Conservation (phyloP, 2,888 invertebrate genomes). For the Hymenopus coronatus region DNA sequence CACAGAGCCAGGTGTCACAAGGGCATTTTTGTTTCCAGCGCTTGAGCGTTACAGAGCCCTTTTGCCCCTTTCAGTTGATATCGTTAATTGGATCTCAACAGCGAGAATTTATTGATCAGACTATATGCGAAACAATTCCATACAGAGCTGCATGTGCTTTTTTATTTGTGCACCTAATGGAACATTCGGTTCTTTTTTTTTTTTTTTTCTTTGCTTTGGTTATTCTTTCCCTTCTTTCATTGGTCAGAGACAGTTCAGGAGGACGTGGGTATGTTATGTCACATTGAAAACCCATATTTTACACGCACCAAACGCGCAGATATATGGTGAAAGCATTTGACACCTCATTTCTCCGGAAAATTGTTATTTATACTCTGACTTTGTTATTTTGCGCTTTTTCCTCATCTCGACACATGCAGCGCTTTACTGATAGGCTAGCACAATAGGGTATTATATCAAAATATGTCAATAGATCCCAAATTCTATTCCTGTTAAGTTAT, state of each 20-base stretch:
- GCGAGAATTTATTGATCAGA: conserved; percentile 5
- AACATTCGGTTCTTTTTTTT: not conserved
- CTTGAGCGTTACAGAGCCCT: not conserved
- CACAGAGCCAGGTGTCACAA: not conserved
- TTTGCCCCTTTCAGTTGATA: not conserved
- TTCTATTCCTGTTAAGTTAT: too few relatives aligned
- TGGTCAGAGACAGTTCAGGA: not conserved
- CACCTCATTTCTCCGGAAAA: not conserved
- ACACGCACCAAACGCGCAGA: not conserved
- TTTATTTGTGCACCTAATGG: not conserved
- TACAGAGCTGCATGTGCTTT: not conserved
- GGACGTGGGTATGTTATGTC: not conserved
- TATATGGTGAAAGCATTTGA: not conserved
- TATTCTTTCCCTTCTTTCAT: not conserved
- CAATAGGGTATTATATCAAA: too few relatives aligned
- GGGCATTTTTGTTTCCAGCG: not conserved
- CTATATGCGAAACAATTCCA: not conserved
- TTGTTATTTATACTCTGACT: not conserved
- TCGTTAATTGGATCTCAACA: conserved; percentile 6
- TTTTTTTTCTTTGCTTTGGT: not conserved
- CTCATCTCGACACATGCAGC: not conserved
- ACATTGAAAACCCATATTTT: not conserved
- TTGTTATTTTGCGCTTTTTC: not conserved
- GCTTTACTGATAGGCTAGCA: too few relatives aligned
- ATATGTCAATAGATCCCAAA: too few relatives aligned